These are phyloP conservation scores for Acromyrmex echinatior DNA, from an alignment of 1,140 invertebrate genomes.

Conservation along the genomic window DNA sequence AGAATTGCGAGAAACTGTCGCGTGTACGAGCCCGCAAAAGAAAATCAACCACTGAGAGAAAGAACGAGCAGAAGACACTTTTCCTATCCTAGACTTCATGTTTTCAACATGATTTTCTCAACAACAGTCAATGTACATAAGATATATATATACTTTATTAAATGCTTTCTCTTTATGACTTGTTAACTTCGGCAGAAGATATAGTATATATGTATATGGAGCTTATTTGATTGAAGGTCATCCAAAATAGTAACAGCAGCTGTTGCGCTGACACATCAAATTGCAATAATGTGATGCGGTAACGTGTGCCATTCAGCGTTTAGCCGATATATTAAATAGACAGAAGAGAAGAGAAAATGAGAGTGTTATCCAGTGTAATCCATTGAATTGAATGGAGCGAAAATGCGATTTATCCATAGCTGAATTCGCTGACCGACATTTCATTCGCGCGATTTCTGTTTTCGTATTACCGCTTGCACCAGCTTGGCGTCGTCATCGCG, in stretches of 20 bases:
- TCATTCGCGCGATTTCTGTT: constrained; percentile 33
- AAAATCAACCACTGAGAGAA: constrained; percentile 16
- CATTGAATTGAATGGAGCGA: background rate
- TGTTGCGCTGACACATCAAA: constrained; percentile 31
- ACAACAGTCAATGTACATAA: constrained; percentile 57
- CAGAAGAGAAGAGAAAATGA: background rate
- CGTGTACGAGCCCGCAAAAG: constrained; percentile 44
- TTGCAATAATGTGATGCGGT: constrained; percentile 64
- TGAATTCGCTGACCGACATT: constrained; percentile 17
- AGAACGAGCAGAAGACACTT: constrained; percentile 43
- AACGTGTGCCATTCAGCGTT: constrained; percentile 62
- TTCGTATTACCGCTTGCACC: constrained; percentile 28
- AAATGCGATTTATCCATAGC: constrained; percentile 2
- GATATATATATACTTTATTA: constrained; percentile 52
- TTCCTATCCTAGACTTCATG: constrained; percentile 40
- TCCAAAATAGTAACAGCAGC: constrained; percentile 45
- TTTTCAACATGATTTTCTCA: constrained; percentile 33
- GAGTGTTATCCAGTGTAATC: constrained; percentile 33
- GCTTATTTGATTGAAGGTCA: constrained; percentile 57
- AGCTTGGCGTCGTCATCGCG: constrained; percentile 18
- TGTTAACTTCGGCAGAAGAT: constrained; percentile 58
- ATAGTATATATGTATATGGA: constrained; percentile 44
- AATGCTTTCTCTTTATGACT: constrained; percentile 59
- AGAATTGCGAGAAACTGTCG: constrained; percentile 16
- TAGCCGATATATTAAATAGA: constrained; percentile 49